A percentile compares a stretch with the other conserved stretches of the same genome.
These are phyloP conservation scores for Masticophis lateralis DNA, from an alignment of 2,797 vertebrate genomes.

Conservation along the genomic window DNA sequence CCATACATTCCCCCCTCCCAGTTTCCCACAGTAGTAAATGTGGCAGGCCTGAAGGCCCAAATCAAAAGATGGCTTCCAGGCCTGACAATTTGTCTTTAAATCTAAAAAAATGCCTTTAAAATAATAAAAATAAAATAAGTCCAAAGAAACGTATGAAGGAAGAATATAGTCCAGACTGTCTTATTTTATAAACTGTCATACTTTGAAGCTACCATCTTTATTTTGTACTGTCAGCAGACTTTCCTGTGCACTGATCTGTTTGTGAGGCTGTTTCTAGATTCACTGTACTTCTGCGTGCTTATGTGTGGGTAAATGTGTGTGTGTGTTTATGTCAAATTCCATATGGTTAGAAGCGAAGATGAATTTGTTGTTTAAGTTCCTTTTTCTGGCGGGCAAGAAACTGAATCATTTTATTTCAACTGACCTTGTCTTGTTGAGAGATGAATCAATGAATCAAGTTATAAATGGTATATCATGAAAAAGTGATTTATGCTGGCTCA, in stretches of 20 bases:
- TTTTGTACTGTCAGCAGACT: conserved; percentile 39
- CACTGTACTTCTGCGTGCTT: conserved; percentile 41
- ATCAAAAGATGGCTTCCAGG: no score
- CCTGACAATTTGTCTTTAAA: not conserved
- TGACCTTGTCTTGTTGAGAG: conserved; percentile 75
- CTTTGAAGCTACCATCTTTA: conserved; percentile 1
- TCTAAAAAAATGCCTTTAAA: not conserved
- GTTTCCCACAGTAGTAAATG: no score
- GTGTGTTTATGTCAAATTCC: conserved; percentile 60
- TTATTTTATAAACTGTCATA: not conserved
- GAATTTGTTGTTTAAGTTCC: conserved; percentile 72
- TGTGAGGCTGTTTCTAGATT: conserved; percentile 54
- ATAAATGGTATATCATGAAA: conserved; percentile 73
- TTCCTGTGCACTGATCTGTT: conserved; percentile 47
- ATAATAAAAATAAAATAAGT: not conserved
- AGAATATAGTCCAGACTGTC: not conserved
- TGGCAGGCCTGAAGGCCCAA: no score
- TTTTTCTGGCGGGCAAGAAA: conserved; percentile 66
- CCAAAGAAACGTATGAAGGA: not conserved
- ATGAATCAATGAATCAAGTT: conserved; percentile 75
- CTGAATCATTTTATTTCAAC: conserved; percentile 68
- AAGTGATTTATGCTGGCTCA: conserved; percentile 72
- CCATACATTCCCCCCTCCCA: no score
- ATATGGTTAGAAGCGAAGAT: conserved; percentile 72
- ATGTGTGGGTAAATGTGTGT: conserved; percentile 29